Base-by-base conservation (phyloP, 2,888 invertebrate species). In the Lasioglossum zephyrum region DNA sequence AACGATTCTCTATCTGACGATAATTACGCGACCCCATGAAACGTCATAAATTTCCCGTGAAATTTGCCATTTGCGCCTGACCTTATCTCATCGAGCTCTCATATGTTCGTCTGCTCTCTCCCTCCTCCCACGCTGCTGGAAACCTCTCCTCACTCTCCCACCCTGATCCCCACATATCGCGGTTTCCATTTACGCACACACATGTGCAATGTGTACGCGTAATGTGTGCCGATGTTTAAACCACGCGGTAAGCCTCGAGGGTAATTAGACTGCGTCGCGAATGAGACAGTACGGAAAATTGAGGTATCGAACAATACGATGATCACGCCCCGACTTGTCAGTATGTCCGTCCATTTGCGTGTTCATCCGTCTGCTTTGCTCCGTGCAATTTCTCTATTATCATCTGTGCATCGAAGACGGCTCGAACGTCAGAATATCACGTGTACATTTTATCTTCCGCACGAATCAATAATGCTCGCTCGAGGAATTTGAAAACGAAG, bases 11-110 rank as follows among this genome's bases (percentile, higher is more conserved):
- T 88, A 90, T 92, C 87, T 84, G 87, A 88, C 88, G 91, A 92
- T 93, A 93, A 94, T 94, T 94, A 92, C 92, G 88, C 90, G 90
- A 92, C 92, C 85, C 89, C 90, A 87, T 92, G 92, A 94, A 91
- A 91, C 90, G 92, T 92, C 91, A 91, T 91, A 92, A 93, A 93
- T 93, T 91, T 86, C 89, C 86, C 89, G 90, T 91, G 92, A 93
- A 93, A 93, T 93, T 92, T 89, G 89, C 90, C 92, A 88, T 91
- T 92, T 88, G 88, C 88, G 78, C 88, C 87, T 82, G 89, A 88
- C 91, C 92, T 93, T 92, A 93, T 91, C 91, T 91, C 91, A 31
- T 69, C 77, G 78, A 26, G 76, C 70, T 76, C 73, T 69, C 86
- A 74, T 85, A 78, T 73, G 85, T 73, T 57, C 83, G 77, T 66